These are phyloP conservation scores for Neodon shergylaensis DNA, from an alignment of 2,113 vertebrate genomes.

Conservation along the genomic window DNA sequence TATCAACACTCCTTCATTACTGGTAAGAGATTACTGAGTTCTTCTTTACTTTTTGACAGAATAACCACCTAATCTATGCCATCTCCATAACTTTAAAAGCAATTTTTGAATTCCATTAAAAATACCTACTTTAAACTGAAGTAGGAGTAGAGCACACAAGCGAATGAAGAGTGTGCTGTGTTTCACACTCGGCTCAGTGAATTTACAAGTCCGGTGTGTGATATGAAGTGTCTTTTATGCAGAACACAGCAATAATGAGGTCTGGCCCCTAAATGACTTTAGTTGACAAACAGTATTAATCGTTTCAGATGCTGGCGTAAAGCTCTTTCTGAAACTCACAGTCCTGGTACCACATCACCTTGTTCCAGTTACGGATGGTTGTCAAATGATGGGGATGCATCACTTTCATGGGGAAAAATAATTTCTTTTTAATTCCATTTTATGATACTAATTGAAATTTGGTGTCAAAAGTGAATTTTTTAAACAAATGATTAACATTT, in stretches of 20 bases:
- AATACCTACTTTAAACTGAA: background rate
- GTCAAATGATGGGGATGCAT: slow-evolving; percentile 80
- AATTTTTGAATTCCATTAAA: slow-evolving; percentile 56
- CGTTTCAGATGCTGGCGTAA: slow-evolving; percentile 10
- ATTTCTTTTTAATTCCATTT: slow-evolving; percentile 57
- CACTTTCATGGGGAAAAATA: slow-evolving; percentile 59
- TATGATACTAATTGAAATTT: slow-evolving; percentile 72
- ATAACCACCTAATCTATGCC: slow-evolving; percentile 67
- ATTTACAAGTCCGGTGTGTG: slow-evolving; percentile 40
- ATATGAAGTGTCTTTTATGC: slow-evolving; percentile 14
- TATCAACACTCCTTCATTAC: slow-evolving; percentile 99
- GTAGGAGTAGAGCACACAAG: background rate
- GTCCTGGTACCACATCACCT: slow-evolving; percentile 66
- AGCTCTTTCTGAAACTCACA: slow-evolving; percentile 72
- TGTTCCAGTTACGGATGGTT: slow-evolving; percentile 77
- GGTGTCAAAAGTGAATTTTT: slow-evolving; percentile 58
- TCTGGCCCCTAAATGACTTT: slow-evolving; percentile 37
- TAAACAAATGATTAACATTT: slow-evolving; percentile 68
- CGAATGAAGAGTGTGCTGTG: slow-evolving; percentile 62
- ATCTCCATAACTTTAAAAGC: slow-evolving; percentile 66
- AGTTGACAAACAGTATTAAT: slow-evolving; percentile 10
- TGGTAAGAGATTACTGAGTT: slow-evolving; percentile 91
- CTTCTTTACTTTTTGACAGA: slow-evolving; percentile 80
- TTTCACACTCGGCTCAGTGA: slow-evolving; percentile 61
- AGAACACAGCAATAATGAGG: background rate